Base-by-base conservation (phyloP, 2,888 invertebrate genomes). In the Amblyteles armatorius region DNA sequence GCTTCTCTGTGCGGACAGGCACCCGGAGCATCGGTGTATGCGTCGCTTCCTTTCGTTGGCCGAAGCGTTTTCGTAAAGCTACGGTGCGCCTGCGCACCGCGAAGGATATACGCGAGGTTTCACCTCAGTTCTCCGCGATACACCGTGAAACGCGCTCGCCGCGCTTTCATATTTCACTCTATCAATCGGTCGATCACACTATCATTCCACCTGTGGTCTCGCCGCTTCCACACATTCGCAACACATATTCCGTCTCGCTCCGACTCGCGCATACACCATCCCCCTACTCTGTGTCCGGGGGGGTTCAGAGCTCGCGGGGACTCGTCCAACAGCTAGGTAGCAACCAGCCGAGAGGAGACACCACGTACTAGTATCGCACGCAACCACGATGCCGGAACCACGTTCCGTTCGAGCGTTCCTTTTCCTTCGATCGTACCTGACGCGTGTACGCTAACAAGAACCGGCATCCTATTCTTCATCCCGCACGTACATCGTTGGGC, bases 81-180 rank as follows among this genome's bases (percentile, higher is more conserved):
- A 72, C 52, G 55, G 77, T 85, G 77, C 81, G 84, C 81, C 76
- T 83, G 86, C 86, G 84, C 86, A 86, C 78, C 80, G 78, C 68
- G 65, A 36, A 72, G 84, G 83, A 79, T 81, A 76, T 83, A 78
- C 85, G 83, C 81, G 67, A 79, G 84, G 86, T 83, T 83, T 85
- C 86, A 87, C 86, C 88, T 90, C 90, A 91, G 91, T 91, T 90
- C 89, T 87, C 86, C 89, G 89, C 90, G 90, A 88, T 88, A 89
- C 90, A 88, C 88, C 90, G 90, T 89, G 87, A 90, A 90, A 90
- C 87, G 88, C 90, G 90, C 85, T 52, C 71, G 72, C 73, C 82
- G 82, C 83, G 83, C 86, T 72, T 87, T 87, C 84, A 83, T 80
- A 83, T 85, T 87, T 83, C 81, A 84, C 86, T 85, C 73, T 79